Percentiles rank a stretch among this genome's conserved stretches.
phyloP scores from a whole-genome alignment of 2,113 vertebrate genomes.

The Corythornis vintsioides region DNA sequence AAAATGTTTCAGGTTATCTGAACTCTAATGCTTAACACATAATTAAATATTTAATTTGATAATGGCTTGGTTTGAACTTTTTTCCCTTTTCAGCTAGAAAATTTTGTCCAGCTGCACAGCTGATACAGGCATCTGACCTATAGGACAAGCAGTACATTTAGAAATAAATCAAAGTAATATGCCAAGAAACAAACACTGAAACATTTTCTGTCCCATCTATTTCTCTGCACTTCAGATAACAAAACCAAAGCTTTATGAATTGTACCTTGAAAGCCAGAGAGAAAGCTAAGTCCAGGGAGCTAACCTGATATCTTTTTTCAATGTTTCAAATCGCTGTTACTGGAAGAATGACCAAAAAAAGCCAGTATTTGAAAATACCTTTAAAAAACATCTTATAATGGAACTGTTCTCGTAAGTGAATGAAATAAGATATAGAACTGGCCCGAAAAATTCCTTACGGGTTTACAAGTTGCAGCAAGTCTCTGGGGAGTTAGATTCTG shows the following conservation, averaged over 20 bases:
- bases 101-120: not conserved
- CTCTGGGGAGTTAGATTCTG: conserved; percentile 50
- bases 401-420: conserved; percentile 64
- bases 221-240: conserved; percentile 37
- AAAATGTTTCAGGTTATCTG: not conserved
- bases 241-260: not conserved
- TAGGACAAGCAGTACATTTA: not conserved
- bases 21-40: not conserved
- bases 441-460: conserved; percentile 72
- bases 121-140: not conserved
- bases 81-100: not conserved
- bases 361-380: conserved; percentile 36
- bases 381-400: conserved; percentile 13
- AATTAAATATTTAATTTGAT: not conserved
- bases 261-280: not conserved
- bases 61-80: not conserved
- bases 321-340: conserved; percentile 27
- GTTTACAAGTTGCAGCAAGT: conserved; percentile 74
- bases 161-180: conserved; percentile 52
- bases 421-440: conserved; percentile 65
- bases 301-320: conserved; percentile 6
- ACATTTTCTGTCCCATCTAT: not conserved
- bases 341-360: conserved; percentile 48
- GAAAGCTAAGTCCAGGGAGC: not conserved
- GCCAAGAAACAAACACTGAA: conserved; percentile 8